phyloP scores from a whole-genome alignment of 2,797 vertebrate species.

The Cygnus olor region DNA sequence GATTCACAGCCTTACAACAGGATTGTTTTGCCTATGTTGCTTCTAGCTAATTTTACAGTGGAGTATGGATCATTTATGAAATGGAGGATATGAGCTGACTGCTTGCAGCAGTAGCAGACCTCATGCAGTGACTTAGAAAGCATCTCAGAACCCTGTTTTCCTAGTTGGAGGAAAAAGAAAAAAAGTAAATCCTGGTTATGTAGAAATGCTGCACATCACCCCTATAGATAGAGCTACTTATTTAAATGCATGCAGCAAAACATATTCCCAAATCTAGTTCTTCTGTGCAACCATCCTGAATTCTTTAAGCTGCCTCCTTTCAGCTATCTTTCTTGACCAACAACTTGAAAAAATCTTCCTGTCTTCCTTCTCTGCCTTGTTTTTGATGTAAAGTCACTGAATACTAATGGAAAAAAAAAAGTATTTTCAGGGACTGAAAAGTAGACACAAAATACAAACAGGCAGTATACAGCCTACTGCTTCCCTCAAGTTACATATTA shows the following conservation, averaged over 20 bases:
- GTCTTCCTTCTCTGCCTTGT: neutral
- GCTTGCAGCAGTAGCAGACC: neutral
- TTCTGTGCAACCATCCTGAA: neutral
- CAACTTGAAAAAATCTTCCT: neutral
- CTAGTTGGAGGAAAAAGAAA: neutral
- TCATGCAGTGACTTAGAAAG: neutral
- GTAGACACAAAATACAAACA: neutral
- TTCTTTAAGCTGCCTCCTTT: neutral
- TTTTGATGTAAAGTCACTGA: neutral
- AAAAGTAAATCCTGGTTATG: neutral
- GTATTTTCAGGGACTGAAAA: neutral
- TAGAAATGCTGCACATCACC: neutral
- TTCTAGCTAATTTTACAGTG: neutral
- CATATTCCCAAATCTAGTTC: neutral
- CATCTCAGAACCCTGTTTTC: neutral
- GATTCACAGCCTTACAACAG: neutral
- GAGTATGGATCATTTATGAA: neutral
- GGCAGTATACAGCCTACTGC: neutral
- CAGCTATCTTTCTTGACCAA: neutral
- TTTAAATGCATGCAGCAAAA: neutral
- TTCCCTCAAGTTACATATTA: neutral
- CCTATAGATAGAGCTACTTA: neutral
- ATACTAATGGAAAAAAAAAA: neutral
- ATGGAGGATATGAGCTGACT: neutral
- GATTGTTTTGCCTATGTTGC: neutral